Conservation (phyloP, 2,113 vertebrate genomes). For the Mugil cephalus region DNA sequence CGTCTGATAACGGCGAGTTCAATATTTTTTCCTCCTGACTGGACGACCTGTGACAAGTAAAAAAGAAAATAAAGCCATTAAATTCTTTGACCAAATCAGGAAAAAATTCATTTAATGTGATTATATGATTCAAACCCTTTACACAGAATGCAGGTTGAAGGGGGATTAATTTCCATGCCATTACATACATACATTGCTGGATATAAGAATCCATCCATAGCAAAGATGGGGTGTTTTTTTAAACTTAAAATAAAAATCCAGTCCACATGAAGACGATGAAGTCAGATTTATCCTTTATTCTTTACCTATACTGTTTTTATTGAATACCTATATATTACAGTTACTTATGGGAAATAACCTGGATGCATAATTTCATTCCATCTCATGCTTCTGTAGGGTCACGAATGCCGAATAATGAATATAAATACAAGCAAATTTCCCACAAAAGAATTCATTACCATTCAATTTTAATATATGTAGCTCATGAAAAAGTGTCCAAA, state of each 20-base stretch:
- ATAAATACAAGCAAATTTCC: neutral
- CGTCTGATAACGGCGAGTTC: slow-evolving; percentile 86
- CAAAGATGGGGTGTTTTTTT: too few species aligned
- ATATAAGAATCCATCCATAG: neutral
- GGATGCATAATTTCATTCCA: too few species aligned
- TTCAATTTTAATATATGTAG: neutral
- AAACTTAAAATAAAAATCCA: too few species aligned
- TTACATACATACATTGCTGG: neutral
- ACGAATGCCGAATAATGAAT: too few species aligned
- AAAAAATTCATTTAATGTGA: neutral
- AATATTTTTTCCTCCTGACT: slow-evolving; percentile 88
- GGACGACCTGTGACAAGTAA: slow-evolving; percentile 76
- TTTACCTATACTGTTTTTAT: too few species aligned
- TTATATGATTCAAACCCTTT: neutral
- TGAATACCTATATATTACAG: too few species aligned
- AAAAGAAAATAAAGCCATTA: neutral
- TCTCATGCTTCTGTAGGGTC: too few species aligned
- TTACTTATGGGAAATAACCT: too few species aligned
- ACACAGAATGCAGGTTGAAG: neutral
- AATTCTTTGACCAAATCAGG: neutral
- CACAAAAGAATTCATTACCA: neutral
- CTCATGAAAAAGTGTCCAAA: neutral
- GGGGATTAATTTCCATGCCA: neutral
- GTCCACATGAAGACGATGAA: too few species aligned
- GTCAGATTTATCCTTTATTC: too few species aligned